Conservation (phyloP, 2,113 vertebrate genomes). For the Hippoglossus stenolepis region DNA sequence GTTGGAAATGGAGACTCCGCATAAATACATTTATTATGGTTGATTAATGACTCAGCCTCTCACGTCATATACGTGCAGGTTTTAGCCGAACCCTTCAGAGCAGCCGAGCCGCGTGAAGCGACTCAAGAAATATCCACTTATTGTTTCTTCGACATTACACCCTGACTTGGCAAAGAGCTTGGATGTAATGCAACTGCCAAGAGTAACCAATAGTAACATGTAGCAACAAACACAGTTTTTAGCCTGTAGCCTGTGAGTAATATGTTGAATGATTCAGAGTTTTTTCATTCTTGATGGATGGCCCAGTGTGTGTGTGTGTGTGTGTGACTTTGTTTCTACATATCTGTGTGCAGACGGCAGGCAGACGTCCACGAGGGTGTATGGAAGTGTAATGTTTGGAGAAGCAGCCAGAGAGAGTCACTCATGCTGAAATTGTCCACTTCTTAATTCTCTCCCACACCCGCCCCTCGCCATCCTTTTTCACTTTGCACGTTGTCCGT, state of each 20-base stretch:
- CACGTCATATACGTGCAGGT: slow-evolving; percentile 12
- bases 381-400: slow-evolving; percentile 35
- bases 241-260: slow-evolving; percentile 68
- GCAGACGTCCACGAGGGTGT: slow-evolving; percentile 47
- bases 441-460: slow-evolving; percentile 28
- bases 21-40: not conserved
- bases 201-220: slow-evolving; percentile 67
- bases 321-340: not conserved
- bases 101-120: not conserved
- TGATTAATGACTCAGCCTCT: slow-evolving; percentile 24
- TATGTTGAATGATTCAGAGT: slow-evolving; percentile 53
- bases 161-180: slow-evolving; percentile 34
- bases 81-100: slow-evolving; percentile 13
- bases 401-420: slow-evolving; percentile 39
- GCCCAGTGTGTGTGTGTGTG: slow-evolving; percentile 19
- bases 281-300: slow-evolving; percentile 19
- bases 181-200: slow-evolving; percentile 52
- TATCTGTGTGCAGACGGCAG: slow-evolving; percentile 15
- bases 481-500: slow-evolving; percentile 1
- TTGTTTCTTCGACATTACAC: slow-evolving; percentile 41
- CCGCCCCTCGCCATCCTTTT: slow-evolving; percentile 6
- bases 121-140: slow-evolving; percentile 28
- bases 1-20: not conserved
- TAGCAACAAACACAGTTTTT: slow-evolving; percentile 69
- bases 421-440: slow-evolving; percentile 33